These are phyloP conservation scores for Tamias sibiricus DNA, from an alignment of 2,113 vertebrate genomes.

Conservation along the genomic window DNA sequence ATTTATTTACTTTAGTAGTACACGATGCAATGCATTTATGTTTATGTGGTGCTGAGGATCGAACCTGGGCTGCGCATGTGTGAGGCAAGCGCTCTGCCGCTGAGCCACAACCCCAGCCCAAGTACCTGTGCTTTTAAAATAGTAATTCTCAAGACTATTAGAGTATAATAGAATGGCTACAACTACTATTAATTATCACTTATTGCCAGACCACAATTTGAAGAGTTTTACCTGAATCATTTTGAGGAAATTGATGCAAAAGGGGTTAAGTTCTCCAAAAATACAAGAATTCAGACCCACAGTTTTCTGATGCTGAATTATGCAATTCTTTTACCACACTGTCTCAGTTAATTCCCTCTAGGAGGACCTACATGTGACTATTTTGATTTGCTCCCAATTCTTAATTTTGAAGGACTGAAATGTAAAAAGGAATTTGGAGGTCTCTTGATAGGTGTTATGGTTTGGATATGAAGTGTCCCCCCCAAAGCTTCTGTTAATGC, in stretches of 20 bases:
- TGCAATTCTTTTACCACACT: not conserved
- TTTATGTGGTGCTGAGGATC: too few relatives aligned
- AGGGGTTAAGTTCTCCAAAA: not conserved
- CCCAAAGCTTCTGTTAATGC: too few relatives aligned
- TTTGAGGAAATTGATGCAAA: not conserved
- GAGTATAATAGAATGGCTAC: not conserved
- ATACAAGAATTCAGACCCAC: too few relatives aligned
- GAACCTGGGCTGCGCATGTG: too few relatives aligned
- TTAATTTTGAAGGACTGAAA: not conserved
- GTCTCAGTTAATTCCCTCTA: not conserved
- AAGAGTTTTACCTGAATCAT: not conserved
- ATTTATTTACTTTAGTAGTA: too few relatives aligned
- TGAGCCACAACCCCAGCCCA: too few relatives aligned
- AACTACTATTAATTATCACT: not conserved
- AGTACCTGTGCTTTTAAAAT: not conserved
- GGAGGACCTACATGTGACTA: not conserved
- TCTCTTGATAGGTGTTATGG: not conserved
- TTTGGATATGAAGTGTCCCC: too few relatives aligned
- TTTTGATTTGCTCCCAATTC: not conserved
- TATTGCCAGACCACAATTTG: not conserved
- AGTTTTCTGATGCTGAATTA: not conserved
- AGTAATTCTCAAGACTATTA: not conserved
- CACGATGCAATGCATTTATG: too few relatives aligned
- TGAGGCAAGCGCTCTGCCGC: too few relatives aligned
- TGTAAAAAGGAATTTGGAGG: not conserved